These are phyloP conservation scores for Dermatemys mawii DNA, from an alignment of 2,113 vertebrate species.

Conservation along the genomic window DNA sequence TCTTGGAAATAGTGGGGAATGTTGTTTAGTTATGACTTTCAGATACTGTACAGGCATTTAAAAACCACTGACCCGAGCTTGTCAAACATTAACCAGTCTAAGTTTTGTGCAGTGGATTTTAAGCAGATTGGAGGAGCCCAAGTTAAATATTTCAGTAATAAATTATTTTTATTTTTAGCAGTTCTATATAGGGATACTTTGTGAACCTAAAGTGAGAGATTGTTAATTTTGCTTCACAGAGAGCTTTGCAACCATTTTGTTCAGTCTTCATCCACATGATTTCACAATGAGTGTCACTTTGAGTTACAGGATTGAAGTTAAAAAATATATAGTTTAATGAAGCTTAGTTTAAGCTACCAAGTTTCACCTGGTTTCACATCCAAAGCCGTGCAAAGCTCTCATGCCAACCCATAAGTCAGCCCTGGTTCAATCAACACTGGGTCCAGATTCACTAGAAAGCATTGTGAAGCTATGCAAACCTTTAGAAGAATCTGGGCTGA, in stretches of 20 bases:
- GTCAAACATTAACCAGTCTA: constrained; percentile 15
- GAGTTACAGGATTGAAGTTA: background rate
- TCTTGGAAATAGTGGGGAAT: background rate
- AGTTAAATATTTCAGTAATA: background rate
- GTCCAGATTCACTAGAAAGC: constrained; percentile 21
- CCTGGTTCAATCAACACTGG: constrained; percentile 40
- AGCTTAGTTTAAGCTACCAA: background rate
- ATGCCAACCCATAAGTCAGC: constrained; percentile 21
- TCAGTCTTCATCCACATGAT: background rate
- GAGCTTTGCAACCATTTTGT: background rate
- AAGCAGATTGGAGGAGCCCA: background rate
- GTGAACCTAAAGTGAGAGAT: background rate
- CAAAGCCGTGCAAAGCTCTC: constrained; percentile 21
- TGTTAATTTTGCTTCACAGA: background rate
- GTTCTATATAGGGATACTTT: background rate
- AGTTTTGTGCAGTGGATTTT: background rate
- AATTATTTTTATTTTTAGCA: background rate
- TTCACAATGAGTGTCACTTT: constrained; percentile 6
- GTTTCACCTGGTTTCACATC: constrained; percentile 47
- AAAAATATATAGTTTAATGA: background rate
- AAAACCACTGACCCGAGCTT: background rate
- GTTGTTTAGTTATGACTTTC: background rate
- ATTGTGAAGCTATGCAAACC: background rate
- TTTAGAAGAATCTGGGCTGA: constrained; percentile 51
- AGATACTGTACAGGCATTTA: background rate